Conservation (phyloP, 2,888 invertebrate species). For the Selenia dentaria region DNA sequence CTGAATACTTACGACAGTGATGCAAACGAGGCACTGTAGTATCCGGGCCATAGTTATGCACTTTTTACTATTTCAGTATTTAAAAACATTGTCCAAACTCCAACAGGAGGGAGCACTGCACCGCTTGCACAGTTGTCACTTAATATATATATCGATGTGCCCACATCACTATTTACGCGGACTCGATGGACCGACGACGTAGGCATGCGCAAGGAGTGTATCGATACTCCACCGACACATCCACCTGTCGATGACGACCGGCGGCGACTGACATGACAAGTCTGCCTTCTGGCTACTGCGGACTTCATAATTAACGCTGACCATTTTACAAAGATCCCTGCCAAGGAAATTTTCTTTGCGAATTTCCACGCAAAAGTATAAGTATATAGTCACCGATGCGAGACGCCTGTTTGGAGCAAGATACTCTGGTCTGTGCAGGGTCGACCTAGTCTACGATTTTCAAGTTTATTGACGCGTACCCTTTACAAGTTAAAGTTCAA, state of each 20-base stretch:
- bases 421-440: slow-evolving; percentile 20
- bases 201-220: slow-evolving; percentile 41
- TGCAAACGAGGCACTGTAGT: slow-evolving; percentile 51
- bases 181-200: slow-evolving; percentile 34
- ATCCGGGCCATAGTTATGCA: slow-evolving; percentile 57
- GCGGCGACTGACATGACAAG: slow-evolving; percentile 47
- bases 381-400: neutral
- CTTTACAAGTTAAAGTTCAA: slow-evolving; percentile 29
- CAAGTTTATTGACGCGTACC: slow-evolving; percentile 25
- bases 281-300: slow-evolving; percentile 31
- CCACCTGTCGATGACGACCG: slow-evolving; percentile 43
- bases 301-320: slow-evolving; percentile 33
- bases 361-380: slow-evolving; percentile 3
- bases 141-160: slow-evolving; percentile 51
- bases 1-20: slow-evolving; percentile 55
- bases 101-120: slow-evolving; percentile 39
- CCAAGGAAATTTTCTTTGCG: slow-evolving; percentile 10
- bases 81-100: slow-evolving; percentile 32
- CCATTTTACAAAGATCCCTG: slow-evolving; percentile 25
- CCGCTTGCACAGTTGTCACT: slow-evolving; percentile 33
- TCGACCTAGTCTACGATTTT: slow-evolving; percentile 23
- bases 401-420: slow-evolving; percentile 8
- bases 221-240: slow-evolving; percentile 47
- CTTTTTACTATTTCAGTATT: slow-evolving; percentile 29
- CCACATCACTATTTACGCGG: slow-evolving; percentile 47